Conservation (phyloP, 2,797 vertebrate species). For the Tympanoctomys barrerae region DNA sequence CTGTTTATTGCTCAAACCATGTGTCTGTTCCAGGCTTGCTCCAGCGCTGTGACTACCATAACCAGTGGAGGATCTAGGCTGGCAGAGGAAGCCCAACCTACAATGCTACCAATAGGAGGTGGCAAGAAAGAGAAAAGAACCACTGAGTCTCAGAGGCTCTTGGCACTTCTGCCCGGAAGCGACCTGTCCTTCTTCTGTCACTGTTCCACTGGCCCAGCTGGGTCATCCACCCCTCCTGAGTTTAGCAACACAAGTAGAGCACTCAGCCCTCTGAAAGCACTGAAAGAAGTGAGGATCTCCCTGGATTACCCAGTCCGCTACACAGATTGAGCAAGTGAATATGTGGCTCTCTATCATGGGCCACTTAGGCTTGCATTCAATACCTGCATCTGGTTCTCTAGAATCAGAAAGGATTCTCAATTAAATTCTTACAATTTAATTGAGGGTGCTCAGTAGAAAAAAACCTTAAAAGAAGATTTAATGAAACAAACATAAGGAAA, state of each 20-base stretch:
- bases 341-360: background rate
- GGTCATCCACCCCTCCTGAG: background rate
- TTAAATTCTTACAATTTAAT: background rate
- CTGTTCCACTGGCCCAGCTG: background rate
- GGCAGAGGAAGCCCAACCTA: background rate
- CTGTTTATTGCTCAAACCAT: background rate
- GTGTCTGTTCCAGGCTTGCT: background rate
- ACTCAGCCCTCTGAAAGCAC: background rate
- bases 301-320: too few relatives aligned
- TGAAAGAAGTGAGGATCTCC: too few relatives aligned
- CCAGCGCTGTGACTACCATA: background rate
- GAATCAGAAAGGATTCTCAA: background rate
- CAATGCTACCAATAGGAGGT: background rate
- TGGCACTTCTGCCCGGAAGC: slow-evolving; percentile 1
- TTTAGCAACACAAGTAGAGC: background rate
- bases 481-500: slow-evolving; percentile 2
- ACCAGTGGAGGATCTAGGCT: background rate
- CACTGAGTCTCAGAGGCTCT: background rate
- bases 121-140: background rate
- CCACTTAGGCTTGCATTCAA: background rate
- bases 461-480: background rate
- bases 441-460: background rate
- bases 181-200: background rate
- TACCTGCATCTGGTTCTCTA: background rate
- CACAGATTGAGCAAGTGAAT: background rate